Base-by-base conservation (phyloP, 2,113 vertebrate species). In the Scytalopus superciliaris region DNA sequence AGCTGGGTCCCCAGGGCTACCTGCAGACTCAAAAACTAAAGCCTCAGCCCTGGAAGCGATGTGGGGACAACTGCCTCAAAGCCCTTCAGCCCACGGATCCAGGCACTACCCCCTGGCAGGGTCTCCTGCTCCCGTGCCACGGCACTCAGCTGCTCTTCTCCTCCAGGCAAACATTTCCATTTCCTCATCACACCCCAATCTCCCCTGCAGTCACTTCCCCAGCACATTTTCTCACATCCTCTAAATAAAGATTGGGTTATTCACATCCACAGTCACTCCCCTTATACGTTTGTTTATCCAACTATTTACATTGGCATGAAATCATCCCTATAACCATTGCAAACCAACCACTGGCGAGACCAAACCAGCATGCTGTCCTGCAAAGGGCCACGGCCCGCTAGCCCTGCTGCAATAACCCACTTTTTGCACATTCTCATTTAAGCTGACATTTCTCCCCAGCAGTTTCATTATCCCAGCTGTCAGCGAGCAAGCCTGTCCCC, bases 81-180 rank as follows among this genome's bases (percentile, higher is more conserved):
- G 44, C 72, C 72, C 59, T 70, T 62, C 0, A 0, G 39, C 30
- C 53, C 9, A 33, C 0, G 0, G 80, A 68, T 3, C 47, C 12
- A 81, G 42, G 45, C 85, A 21, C 3, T 3, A 16, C 19, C 24
- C 56, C 52, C 57, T 25, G 40, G n/a, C 42, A 86, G 42, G 14
- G 11, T 67, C 37, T 72, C 55, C 3, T 16, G 63, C 17, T 39
- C 56, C 37, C 7, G 0, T 27, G 22, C 19, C 44, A 28, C 2
- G 0, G 63, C 1, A 0, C 56, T 81, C 82, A 52, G 90, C 60
- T 74, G 64, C n/a, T 82, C 62, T 33, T 27, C 56, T 95, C 37
- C 88, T 77, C 50, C n/a, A 64, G 25, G 73, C 49, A 89, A 92
- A 92, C 45, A n/a, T 52, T 87, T 70, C 85, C 88, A 75, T 88